Evolutionary conservation across 53 echinoderm and acorn worm species (phyloP).

Genomic region (Astropecten irregularis): DNA sequence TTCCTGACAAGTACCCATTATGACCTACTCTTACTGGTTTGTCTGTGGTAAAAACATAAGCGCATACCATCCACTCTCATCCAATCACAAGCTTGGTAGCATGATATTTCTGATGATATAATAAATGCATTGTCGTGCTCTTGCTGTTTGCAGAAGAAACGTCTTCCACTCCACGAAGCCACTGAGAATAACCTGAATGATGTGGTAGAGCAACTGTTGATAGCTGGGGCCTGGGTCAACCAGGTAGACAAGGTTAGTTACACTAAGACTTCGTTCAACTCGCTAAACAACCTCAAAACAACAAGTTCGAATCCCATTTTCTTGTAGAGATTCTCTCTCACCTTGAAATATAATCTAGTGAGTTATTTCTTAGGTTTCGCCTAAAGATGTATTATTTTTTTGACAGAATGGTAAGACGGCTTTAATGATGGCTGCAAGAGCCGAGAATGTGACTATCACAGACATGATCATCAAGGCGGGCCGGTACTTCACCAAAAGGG

Average conservation of each 20-base stretch:
- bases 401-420: conserved; percentile 82
- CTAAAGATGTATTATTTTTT: too few species aligned
- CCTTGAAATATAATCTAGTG: too few species aligned
- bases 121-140: too few species aligned
- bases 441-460: conserved; percentile 85
- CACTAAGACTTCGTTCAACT: background rate
- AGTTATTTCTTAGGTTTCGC: too few species aligned
- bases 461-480: conserved; percentile 98
- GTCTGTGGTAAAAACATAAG: too few species aligned
- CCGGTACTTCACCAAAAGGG: conserved; percentile 54
- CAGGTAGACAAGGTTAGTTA: conserved; percentile 77
- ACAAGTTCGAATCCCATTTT: too few species aligned
- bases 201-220: conserved; percentile 73
- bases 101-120: too few species aligned
- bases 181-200: conserved; percentile 84
- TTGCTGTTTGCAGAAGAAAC: conserved; percentile 70
- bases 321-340: too few species aligned
- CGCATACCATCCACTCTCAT: too few species aligned
- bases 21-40: too few species aligned
- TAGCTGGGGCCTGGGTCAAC: conserved; percentile 74
- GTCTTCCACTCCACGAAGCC: conserved; percentile 83
- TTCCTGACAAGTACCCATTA: too few species aligned
- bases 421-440: conserved; percentile 87
- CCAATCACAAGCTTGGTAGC: too few species aligned
- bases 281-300: background rate